phyloP scores from a whole-genome alignment of 1,140 invertebrate genomes.

The Hyposmocoma kahamanoa region DNA sequence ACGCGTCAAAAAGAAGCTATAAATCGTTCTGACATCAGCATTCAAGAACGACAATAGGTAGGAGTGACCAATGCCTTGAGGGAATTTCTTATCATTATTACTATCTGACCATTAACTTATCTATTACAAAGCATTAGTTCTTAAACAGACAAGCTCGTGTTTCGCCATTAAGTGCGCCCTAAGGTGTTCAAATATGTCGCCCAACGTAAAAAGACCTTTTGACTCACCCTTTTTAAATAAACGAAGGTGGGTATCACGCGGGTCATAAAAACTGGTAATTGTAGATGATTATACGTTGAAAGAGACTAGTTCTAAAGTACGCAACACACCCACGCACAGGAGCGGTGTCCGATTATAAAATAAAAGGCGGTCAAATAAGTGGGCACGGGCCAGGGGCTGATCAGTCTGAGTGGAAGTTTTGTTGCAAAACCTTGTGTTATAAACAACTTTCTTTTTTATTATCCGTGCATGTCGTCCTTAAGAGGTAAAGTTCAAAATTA shows the following conservation, averaged over 20 bases:
- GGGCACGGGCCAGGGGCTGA: too few relatives aligned
- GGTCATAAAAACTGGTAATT: conserved; percentile 12
- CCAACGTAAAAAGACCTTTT: conserved; percentile 4
- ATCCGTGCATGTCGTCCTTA: too few relatives aligned
- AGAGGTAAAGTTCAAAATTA: too few relatives aligned
- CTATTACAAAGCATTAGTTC: conserved; percentile 13
- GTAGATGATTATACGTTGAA: conserved; percentile 11
- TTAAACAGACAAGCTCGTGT: conserved; percentile 13
- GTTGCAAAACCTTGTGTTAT: too few relatives aligned
- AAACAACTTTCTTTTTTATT: too few relatives aligned
- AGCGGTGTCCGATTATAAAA: conserved; percentile 10
- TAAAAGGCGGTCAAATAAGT: conserved; percentile 4
- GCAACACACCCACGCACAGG: conserved; percentile 11
- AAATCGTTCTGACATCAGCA: too few relatives aligned
- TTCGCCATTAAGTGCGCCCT: conserved; percentile 4
- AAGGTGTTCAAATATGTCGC: conserved; percentile 13
- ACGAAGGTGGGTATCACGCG: neutral
- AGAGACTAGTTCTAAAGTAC: conserved; percentile 9
- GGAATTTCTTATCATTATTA: conserved; percentile 1
- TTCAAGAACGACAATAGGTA: too few relatives aligned
- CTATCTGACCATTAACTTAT: neutral
- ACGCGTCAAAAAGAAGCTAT: too few relatives aligned
- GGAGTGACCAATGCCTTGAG: too few relatives aligned
- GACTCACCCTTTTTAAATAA: neutral
- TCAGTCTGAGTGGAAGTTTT: too few relatives aligned